Evolutionary conservation across 2,888 invertebrate species (phyloP).

Genomic region (Leptopilina syphax): DNA sequence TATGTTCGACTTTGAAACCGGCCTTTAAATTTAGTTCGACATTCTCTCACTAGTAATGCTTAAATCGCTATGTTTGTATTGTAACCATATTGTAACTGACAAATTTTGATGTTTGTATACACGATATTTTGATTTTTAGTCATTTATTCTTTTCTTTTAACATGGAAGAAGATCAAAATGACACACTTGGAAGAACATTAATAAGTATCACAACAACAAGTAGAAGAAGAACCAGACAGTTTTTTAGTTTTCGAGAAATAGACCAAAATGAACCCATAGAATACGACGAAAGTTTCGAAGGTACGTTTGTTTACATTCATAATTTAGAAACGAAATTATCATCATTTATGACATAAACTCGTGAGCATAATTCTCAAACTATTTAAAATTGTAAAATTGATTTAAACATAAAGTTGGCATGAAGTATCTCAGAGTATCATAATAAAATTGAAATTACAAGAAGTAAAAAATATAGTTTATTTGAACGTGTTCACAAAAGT

Average conservation of each 20-base stretch:
- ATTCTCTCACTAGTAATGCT: neutral
- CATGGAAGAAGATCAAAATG: constrained; percentile 19
- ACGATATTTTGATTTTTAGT: neutral
- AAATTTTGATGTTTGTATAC: neutral
- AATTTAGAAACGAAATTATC: neutral
- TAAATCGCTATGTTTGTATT: neutral
- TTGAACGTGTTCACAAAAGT: too few relatives aligned
- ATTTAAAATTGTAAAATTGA: too few relatives aligned
- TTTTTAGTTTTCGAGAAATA: constrained; percentile 17
- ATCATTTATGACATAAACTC: neutral
- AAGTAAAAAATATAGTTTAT: too few relatives aligned
- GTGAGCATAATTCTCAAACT: neutral
- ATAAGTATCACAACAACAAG: neutral
- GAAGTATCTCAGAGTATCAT: too few relatives aligned
- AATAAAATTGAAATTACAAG: too few relatives aligned
- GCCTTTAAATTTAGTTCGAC: neutral
- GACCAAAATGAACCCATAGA: neutral
- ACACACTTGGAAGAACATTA: neutral
- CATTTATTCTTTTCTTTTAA: neutral
- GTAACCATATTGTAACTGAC: neutral
- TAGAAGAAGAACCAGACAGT: constrained; percentile 12
- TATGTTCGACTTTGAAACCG: neutral
- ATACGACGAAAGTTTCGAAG: constrained; percentile 22
- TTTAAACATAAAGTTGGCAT: too few relatives aligned
- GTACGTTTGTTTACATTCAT: neutral